phyloP scores from a whole-genome alignment of 2,888 invertebrate species.

The Eumerus sabulonum region DNA sequence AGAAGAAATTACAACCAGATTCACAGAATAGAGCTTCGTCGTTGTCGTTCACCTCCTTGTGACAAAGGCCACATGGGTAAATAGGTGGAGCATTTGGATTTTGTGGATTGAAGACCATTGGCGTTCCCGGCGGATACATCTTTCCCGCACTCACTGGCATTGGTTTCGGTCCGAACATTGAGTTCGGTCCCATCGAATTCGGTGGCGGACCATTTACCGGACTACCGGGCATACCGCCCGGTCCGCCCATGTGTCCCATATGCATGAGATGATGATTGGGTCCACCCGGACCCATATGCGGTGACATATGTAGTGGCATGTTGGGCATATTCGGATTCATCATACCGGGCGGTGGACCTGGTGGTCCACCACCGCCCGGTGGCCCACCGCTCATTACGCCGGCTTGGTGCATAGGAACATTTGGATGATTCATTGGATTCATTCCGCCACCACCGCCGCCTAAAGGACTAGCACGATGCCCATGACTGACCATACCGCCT shows the following conservation, averaged over 20 bases:
- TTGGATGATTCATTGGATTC: constrained; percentile 77
- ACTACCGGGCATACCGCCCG: constrained; percentile 81
- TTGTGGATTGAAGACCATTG: constrained; percentile 98
- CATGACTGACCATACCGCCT: constrained; percentile 70
- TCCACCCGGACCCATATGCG: constrained; percentile 72
- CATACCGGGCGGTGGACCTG: constrained; percentile 72
- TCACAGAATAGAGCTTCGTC: constrained; percentile 98
- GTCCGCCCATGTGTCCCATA: constrained; percentile 78
- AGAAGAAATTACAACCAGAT: constrained; percentile 99
- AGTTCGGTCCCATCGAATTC: constrained; percentile 71
- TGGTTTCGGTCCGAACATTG: constrained; percentile 85
- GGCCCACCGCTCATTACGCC: constrained; percentile 76
- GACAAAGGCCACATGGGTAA: constrained; percentile 98
- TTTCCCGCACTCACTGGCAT: constrained; percentile 94
- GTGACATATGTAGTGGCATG: constrained; percentile 66
- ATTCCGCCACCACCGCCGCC: constrained; percentile 72
- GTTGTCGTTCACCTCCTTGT: constrained; percentile 99
- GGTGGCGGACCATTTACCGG: constrained; percentile 72
- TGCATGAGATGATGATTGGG: constrained; percentile 70
- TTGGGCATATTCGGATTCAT: constrained; percentile 73
- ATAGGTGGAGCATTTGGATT: constrained; percentile 99
- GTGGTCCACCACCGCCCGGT: constrained; percentile 74
- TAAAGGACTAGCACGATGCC: constrained; percentile 69
- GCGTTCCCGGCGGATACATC: constrained; percentile 96
- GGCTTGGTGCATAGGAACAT: constrained; percentile 78